Evolutionary conservation across 2,888 invertebrate species (phyloP).

Genomic region (Zhuqinia jingwanae): DNA sequence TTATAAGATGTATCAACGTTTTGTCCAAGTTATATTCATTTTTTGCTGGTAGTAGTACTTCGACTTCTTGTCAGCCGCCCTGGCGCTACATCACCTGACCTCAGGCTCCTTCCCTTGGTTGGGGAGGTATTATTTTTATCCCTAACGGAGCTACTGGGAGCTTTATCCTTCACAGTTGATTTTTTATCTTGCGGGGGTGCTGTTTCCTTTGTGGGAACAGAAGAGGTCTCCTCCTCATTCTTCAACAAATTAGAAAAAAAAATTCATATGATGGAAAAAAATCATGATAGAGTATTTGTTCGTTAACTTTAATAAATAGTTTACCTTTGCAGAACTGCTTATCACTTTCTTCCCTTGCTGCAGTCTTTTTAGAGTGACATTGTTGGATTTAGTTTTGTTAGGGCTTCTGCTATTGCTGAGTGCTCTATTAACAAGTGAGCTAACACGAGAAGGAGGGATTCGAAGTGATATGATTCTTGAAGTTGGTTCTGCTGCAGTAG

Average conservation of each 20-base stretch:
- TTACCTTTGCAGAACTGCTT: neutral
- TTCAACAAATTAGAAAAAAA: too few relatives aligned
- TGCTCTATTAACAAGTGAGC: neutral
- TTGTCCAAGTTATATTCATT: too few relatives aligned
- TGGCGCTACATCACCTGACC: neutral
- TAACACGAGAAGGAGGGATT: neutral
- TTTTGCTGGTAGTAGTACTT: neutral
- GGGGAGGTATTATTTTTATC: too few relatives aligned
- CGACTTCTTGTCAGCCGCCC: slow-evolving; percentile 16
- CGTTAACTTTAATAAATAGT: too few relatives aligned
- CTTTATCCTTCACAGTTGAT: too few relatives aligned
- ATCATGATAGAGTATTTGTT: too few relatives aligned
- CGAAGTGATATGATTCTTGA: neutral
- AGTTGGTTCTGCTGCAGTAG: neutral
- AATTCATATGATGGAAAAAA: too few relatives aligned
- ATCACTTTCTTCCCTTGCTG: slow-evolving; percentile 15
- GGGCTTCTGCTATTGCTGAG: too few relatives aligned
- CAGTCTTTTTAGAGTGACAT: slow-evolving; percentile 1
- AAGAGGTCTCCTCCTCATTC: neutral
- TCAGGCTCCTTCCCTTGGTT: neutral
- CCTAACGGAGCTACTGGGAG: too few relatives aligned
- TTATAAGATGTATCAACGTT: too few relatives aligned
- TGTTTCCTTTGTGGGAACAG: neutral
- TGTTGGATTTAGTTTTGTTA: too few relatives aligned
- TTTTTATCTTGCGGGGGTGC: neutral